Percentiles rank a stretch among this genome's conserved stretches.
Conservation (phyloP, 2,888 invertebrate species). For the Eilema griseolum region DNA sequence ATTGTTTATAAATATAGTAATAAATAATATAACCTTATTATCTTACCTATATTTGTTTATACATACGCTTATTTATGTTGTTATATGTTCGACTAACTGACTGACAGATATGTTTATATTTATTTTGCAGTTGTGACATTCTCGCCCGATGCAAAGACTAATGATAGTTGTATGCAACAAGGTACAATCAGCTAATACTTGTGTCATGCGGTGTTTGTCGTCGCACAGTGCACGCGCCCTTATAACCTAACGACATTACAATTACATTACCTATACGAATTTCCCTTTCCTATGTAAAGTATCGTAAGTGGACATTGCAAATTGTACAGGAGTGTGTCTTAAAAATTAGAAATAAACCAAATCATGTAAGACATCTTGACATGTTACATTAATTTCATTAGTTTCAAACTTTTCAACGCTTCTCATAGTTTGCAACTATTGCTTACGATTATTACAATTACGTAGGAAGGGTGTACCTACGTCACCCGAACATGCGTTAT, state of each 20-base stretch:
- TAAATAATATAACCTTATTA: conserved; percentile 11
- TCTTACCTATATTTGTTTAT: conserved; percentile 19
- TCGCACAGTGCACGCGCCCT: conserved; percentile 30
- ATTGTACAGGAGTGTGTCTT: background rate
- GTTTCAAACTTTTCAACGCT: background rate
- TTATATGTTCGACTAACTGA: conserved; percentile 46
- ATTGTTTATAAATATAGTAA: conserved; percentile 20
- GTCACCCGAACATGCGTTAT: background rate
- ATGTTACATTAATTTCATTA: background rate
- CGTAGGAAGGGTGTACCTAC: background rate
- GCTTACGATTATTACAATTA: background rate
- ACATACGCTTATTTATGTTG: conserved; percentile 23
- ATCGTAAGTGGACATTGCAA: background rate
- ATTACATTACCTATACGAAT: background rate
- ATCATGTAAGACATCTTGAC: background rate
- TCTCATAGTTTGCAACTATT: background rate
- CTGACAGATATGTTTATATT: conserved; percentile 58
- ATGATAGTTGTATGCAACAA: conserved; percentile 70
- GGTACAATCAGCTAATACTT: conserved; percentile 62
- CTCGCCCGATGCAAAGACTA: conserved; percentile 76
- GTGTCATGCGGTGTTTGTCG: conserved; percentile 50
- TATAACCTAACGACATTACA: background rate
- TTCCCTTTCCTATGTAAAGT: background rate
- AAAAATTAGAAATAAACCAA: background rate
- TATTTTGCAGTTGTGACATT: conserved; percentile 82